A percentile compares a stretch with the other conserved stretches of the same genome.
These are phyloP conservation scores for Buceros bicornis DNA, from an alignment of 2,797 vertebrate species.

Conservation along the genomic window DNA sequence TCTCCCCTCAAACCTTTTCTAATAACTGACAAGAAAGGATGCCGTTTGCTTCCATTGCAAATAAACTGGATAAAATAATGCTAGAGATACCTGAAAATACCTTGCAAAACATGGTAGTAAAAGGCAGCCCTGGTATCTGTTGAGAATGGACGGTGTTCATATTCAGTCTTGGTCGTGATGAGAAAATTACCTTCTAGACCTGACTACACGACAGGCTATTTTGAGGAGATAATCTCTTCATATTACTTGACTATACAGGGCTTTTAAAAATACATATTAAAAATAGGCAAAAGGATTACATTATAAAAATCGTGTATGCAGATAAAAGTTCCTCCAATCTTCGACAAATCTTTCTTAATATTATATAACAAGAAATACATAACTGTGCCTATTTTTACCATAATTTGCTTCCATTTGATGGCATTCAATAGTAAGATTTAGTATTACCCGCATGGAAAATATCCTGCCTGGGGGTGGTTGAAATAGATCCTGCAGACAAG, in stretches of 20 bases:
- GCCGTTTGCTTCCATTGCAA: conserved; percentile 64
- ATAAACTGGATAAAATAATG: conserved; percentile 44
- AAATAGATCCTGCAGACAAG: conserved; percentile 73
- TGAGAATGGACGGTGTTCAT: conserved; percentile 39
- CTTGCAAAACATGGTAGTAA: not conserved
- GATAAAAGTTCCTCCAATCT: conserved; percentile 6
- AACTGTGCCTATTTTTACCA: conserved; percentile 62
- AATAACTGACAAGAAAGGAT: conserved; percentile 40
- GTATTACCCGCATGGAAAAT: conserved; percentile 69
- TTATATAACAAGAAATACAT: conserved; percentile 62
- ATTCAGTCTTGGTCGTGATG: not conserved
- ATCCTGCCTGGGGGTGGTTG: conserved; percentile 67
- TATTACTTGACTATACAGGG: not conserved
- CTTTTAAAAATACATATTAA: not conserved
- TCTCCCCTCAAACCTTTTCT: conserved; percentile 38
- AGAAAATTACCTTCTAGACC: conserved; percentile 30
- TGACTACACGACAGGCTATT: not conserved
- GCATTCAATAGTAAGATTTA: conserved; percentile 69
- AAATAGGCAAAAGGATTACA: not conserved
- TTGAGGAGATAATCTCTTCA: not conserved
- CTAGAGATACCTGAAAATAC: conserved; percentile 4
- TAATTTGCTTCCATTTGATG: conserved; percentile 67
- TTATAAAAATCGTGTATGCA: not conserved
- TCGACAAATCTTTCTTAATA: conserved; percentile 38
- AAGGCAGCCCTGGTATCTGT: conserved; percentile 2